A percentile compares a stretch with the other conserved stretches of the same genome.
Evolutionary conservation across 2,797 vertebrate species (phyloP).

Genomic region (Sparus aurata): DNA sequence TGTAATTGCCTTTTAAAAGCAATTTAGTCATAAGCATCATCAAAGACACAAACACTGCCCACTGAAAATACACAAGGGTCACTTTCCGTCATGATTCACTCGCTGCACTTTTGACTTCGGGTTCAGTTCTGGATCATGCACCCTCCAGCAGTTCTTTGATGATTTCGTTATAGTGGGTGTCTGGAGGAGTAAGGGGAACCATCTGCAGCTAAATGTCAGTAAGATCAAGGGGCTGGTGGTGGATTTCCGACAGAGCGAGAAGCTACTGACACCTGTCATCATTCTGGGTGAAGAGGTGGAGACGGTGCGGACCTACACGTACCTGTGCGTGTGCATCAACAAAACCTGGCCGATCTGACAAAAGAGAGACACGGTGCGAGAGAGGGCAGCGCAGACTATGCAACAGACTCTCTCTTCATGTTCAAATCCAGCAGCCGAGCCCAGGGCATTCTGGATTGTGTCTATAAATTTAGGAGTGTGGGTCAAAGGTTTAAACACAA

Average conservation of each 20-base stretch:
- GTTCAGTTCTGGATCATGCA: conserved; percentile 59
- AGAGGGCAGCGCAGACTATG: conserved; percentile 22
- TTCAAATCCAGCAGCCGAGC: conserved; percentile 28
- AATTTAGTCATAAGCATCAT: conserved; percentile 17
- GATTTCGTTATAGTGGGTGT: conserved; percentile 71
- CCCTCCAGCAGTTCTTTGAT: conserved; percentile 74
- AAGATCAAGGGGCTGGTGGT: conserved; percentile 73
- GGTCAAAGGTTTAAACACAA: conserved; percentile 27
- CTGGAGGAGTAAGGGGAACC: conserved; percentile 68
- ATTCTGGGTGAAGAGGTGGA: conserved; percentile 69
- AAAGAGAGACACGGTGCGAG: conserved; percentile 37
- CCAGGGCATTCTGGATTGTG: conserved; percentile 3
- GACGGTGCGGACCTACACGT: conserved; percentile 67
- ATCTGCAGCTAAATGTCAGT: conserved; percentile 78
- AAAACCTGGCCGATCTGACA: conserved; percentile 30
- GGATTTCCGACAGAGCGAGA: conserved; percentile 68
- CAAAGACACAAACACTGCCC: conserved; percentile 33
- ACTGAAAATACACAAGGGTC: conserved; percentile 48
- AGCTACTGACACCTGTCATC: conserved; percentile 79
- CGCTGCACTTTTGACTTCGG: conserved; percentile 66
- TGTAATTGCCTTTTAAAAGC: conserved; percentile 29
- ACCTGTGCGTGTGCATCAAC: conserved; percentile 51
- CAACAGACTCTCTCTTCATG: conserved; percentile 26
- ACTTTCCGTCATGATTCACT: conserved; percentile 56
- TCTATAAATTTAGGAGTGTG: conserved; percentile 10